Evolutionary conservation across 2,888 invertebrate species (phyloP), one percentile per base, ranked within the genome.

Genomic region (Cheilosia scutellata): DNA sequence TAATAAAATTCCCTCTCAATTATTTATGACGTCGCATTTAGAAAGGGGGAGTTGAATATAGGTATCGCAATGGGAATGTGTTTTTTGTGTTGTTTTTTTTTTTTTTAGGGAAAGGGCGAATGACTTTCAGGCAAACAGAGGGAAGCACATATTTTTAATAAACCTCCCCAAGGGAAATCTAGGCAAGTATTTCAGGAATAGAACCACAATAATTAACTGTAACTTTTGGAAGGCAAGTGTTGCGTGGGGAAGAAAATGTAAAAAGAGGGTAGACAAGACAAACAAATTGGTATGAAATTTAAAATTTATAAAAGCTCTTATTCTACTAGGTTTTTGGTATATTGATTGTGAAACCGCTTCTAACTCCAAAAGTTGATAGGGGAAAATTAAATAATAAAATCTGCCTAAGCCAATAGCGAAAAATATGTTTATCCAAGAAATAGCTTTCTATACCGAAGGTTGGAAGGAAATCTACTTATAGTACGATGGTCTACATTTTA

Each of bases 1-100:
- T 82, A 86, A 86, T 86, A 82, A 86, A 82, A 86, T 71, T 80
- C 25, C 31, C 20, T 71, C 71, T 84, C 71, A 84, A 79, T 80
- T 84, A 84, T 80, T 80, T 84, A 84, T 84, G 80, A 55, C 40
- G 40, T 53, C 42, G 51, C 57, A 74, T 60, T 66, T 37, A 37
- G 49, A 75, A 33, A 20, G 1, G 33, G 62, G 44, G 37, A 31
- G 58, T 37, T n/a, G 55, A 44, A 2, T 49, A 13, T 27, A 2
- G 74, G 62, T 71, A 70, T 75, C 65, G 49, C 66, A 20, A 55
- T 47, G 44, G 27, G 57, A 53, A 55, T 62, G 60, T 68, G 40
- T 29, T 20, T 65, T 29, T 31, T 9, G 44, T 80, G 44, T 51
- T 47, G n/a, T 51, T 13, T 25, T 42, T 47, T 13, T 60, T 66